Conservation (phyloP, 2,888 invertebrate species). For the Scrobipalpa costella region DNA sequence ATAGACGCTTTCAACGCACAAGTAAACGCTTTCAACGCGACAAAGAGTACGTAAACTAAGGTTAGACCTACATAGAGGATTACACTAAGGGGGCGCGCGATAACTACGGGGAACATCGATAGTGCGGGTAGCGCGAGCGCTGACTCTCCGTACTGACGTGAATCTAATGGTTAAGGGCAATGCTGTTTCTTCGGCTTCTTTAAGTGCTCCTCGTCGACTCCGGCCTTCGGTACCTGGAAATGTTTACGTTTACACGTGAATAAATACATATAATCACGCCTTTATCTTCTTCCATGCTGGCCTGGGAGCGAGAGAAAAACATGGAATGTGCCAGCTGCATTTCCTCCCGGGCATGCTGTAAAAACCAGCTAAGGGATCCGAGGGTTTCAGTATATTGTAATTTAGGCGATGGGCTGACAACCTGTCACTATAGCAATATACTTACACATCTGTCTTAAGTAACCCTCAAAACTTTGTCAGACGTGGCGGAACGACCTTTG, state of each 20-base stretch:
- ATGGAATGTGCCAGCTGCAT: too few relatives aligned
- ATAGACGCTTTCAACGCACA: slow-evolving; percentile 21
- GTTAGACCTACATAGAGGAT: slow-evolving; percentile 14
- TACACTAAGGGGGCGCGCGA: slow-evolving; percentile 43
- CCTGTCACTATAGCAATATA: too few relatives aligned
- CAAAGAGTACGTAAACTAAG: slow-evolving; percentile 16
- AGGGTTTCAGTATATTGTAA: too few relatives aligned
- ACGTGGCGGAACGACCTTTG: too few relatives aligned
- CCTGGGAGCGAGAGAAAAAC: too few relatives aligned
- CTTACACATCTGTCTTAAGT: too few relatives aligned
- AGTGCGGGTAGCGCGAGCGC: slow-evolving; percentile 47
- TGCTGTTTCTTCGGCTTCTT: slow-evolving; percentile 89
- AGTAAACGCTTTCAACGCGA: slow-evolving; percentile 27
- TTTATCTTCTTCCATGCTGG: too few relatives aligned
- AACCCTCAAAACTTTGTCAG: too few relatives aligned
- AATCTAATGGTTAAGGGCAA: slow-evolving; percentile 84
- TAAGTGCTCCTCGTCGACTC: slow-evolving; percentile 90
- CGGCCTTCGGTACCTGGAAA: slow-evolving; percentile 66
- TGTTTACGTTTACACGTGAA: not conserved
- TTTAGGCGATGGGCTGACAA: too few relatives aligned
- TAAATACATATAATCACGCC: too few relatives aligned
- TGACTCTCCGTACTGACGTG: slow-evolving; percentile 73
- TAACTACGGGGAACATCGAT: slow-evolving; percentile 37
- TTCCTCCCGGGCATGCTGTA: too few relatives aligned
- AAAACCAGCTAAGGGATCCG: too few relatives aligned